phyloP scores from a whole-genome alignment of 2,888 invertebrate genomes.

The Caenorhabditis zanzibari region DNA sequence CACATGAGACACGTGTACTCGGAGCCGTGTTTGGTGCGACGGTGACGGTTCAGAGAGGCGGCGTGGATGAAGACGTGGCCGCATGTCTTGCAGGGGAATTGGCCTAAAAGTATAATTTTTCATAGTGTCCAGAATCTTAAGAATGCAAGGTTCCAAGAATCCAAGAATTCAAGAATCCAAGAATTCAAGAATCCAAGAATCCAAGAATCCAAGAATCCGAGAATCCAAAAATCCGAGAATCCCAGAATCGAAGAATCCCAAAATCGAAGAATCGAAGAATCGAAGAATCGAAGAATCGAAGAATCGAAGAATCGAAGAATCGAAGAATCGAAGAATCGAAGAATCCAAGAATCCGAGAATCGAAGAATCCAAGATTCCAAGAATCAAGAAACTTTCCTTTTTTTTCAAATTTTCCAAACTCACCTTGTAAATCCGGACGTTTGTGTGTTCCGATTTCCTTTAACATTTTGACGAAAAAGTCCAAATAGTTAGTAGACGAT shows the following conservation, averaged over 20 bases:
- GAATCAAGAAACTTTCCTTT: too few species aligned
- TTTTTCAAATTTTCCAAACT: not conserved
- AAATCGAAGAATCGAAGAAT: too few species aligned
- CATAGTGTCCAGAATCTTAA: not conserved
- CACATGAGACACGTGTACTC: not conserved
- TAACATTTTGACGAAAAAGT: not conserved
- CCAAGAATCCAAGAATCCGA: too few species aligned
- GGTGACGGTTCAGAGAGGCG: conserved; percentile 4
- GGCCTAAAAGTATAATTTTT: not conserved
- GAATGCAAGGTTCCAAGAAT: not conserved
- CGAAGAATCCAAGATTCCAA: too few species aligned
- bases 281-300: too few species aligned
- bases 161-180: too few species aligned
- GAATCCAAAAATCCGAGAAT: too few species aligned
- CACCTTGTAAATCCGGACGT: not conserved
- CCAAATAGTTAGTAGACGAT: not conserved
- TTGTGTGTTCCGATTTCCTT: not conserved
- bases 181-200: too few species aligned
- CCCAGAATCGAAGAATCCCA: too few species aligned
- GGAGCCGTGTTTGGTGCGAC: not conserved
- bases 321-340: too few species aligned
- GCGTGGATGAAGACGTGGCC: not conserved
- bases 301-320: too few species aligned
- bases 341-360: too few species aligned
- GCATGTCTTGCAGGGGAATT: not conserved